A percentile compares a stretch with the other conserved stretches of the same genome.
Conservation (phyloP, 2,113 vertebrate species). For the Poecilia latipinna region DNA sequence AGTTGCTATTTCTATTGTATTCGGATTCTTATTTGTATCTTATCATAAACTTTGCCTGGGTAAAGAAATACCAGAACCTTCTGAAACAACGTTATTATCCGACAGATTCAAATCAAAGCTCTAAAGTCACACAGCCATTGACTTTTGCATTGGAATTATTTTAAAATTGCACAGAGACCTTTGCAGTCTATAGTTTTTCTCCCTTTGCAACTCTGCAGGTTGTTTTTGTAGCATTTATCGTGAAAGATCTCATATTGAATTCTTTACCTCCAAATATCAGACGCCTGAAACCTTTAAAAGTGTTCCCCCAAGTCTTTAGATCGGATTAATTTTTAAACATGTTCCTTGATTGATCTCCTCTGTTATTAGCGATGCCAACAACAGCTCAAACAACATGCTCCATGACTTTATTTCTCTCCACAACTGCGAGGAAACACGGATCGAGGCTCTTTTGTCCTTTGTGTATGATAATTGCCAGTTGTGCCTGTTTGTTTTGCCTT, state of each 20-base stretch:
- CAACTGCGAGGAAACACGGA: constrained; percentile 13
- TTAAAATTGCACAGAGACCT: background rate
- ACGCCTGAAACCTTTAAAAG: constrained; percentile 5
- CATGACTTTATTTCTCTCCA: constrained; percentile 19
- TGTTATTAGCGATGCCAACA: constrained; percentile 8
- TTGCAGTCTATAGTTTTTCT: constrained; percentile 1
- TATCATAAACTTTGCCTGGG: too few relatives aligned
- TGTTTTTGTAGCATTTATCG: background rate
- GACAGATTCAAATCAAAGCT: background rate
- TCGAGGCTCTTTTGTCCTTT: constrained; percentile 13
- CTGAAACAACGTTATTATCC: background rate
- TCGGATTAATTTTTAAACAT: background rate
- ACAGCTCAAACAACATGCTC: background rate
- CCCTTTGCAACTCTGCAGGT: background rate
- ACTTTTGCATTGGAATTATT: background rate
- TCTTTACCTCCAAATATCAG: constrained; percentile 10
- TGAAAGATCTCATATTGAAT: constrained; percentile 1
- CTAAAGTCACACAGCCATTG: background rate
- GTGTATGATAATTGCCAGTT: constrained; percentile 46
- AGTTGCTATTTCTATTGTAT: too few relatives aligned
- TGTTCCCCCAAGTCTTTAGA: background rate
- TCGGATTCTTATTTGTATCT: too few relatives aligned
- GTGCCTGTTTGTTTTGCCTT: constrained; percentile 51
- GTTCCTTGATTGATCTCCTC: background rate
- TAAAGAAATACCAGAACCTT: too few relatives aligned